Conservation (phyloP, 2,797 vertebrate genomes). For the Heteromormyrus szaboi region DNA sequence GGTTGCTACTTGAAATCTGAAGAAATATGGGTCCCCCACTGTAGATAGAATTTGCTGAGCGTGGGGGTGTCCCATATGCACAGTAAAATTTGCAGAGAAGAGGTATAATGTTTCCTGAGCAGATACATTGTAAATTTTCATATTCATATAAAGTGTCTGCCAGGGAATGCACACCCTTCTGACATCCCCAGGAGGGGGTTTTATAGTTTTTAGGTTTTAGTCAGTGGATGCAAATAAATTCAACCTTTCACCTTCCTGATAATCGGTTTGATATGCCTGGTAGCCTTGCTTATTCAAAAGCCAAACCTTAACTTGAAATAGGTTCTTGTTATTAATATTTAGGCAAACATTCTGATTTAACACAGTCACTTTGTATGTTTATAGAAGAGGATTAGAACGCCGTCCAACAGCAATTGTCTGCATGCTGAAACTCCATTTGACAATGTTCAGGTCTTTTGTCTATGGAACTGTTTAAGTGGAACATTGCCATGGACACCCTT, state of each 20-base stretch:
- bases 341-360: not conserved
- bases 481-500: not conserved
- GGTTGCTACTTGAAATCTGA: not conserved
- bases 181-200: not conserved
- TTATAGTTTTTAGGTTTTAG: not conserved
- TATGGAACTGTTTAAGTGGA: not conserved
- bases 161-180: not conserved
- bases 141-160: not conserved
- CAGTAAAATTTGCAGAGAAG: not conserved
- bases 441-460: not conserved
- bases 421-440: not conserved
- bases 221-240: not conserved
- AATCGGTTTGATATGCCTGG: not conserved
- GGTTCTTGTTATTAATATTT: not conserved
- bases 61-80: not conserved
- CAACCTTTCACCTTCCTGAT: not conserved
- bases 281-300: constrained; percentile 9
- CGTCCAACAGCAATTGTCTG: not conserved
- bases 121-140: not conserved
- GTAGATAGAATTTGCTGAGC: not conserved
- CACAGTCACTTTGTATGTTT: not conserved
- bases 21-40: not conserved
- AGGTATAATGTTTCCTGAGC: not conserved
- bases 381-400: not conserved
- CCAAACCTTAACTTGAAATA: not conserved